These are phyloP conservation scores for Nesidiocoris tenuis DNA, from an alignment of 2,888 invertebrate species.

Conservation along the genomic window DNA sequence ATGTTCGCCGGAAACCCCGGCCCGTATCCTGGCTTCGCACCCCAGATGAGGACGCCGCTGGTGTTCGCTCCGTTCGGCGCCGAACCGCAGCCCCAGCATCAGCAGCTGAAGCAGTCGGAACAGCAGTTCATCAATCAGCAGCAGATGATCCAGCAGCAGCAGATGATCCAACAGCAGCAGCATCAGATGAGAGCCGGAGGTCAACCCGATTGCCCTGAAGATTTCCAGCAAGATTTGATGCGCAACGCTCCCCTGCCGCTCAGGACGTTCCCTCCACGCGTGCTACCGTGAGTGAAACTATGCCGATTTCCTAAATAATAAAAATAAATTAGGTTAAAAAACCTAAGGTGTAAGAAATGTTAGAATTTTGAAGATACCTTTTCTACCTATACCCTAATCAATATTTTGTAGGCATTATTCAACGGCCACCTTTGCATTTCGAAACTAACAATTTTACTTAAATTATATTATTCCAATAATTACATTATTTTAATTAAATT, in stretches of 20 bases:
- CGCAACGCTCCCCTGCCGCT: not conserved
- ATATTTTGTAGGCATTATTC: too few species aligned
- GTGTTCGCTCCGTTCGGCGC: constrained; percentile 15
- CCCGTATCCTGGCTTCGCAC: not conserved
- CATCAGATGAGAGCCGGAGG: not conserved
- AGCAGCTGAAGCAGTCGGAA: not conserved
- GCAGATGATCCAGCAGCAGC: not conserved
- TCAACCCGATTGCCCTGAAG: constrained; percentile 12
- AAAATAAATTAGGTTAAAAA: too few species aligned
- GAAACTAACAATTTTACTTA: too few species aligned
- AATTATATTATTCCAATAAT: too few species aligned
- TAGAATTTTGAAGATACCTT: too few species aligned
- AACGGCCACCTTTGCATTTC: too few species aligned
- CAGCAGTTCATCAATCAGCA: not conserved
- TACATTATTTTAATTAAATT: too few species aligned
- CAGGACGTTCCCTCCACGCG: not conserved
- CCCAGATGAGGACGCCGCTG: not conserved
- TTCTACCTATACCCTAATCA: too few species aligned
- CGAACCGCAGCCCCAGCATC: not conserved
- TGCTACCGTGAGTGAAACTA: not conserved
- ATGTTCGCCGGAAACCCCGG: not conserved
- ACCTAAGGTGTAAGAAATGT: too few species aligned
- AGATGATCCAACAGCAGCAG: not conserved
- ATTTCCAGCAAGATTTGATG: not conserved
- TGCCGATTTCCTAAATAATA: too few species aligned